Evolutionary conservation across 2,888 invertebrate genomes (phyloP).

Genomic region (Branchinecta sandiegonensis): DNA sequence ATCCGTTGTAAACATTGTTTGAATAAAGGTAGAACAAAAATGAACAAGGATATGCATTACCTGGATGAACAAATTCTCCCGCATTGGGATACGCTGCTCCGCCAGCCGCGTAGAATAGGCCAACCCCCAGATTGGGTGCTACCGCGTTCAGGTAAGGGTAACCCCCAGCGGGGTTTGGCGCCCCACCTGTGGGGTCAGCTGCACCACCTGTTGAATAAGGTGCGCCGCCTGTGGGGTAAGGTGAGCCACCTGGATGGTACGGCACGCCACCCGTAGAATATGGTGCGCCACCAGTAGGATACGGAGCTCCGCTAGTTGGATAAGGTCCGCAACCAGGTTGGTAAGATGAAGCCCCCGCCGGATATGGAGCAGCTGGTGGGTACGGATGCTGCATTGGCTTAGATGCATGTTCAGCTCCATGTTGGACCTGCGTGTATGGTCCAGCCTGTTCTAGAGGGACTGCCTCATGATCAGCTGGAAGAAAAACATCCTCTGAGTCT

Average conservation of each 20-base stretch:
- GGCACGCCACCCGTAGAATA: neutral
- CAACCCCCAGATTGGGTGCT: neutral
- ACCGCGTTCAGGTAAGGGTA: neutral
- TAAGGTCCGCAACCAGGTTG: neutral
- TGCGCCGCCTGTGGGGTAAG: neutral
- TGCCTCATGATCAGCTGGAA: too few relatives aligned
- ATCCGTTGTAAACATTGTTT: too few relatives aligned
- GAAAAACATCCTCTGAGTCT: too few relatives aligned
- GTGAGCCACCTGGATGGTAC: too few relatives aligned
- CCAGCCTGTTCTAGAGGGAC: too few relatives aligned
- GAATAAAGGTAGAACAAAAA: too few relatives aligned
- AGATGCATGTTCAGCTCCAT: too few relatives aligned
- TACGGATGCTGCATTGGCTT: neutral
- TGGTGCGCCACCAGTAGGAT: neutral
- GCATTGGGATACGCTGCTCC: conserved; percentile 12
- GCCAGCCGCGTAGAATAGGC: neutral
- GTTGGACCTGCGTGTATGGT: too few relatives aligned
- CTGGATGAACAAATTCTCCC: neutral
- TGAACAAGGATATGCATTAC: too few relatives aligned
- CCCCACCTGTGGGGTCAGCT: neutral
- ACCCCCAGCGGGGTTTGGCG: neutral
- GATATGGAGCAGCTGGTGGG: neutral
- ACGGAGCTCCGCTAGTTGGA: neutral
- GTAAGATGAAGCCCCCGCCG: neutral
- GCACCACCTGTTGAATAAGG: neutral